A percentile compares a stretch with the other conserved stretches of the same genome.
These are phyloP conservation scores for Onychomys leucogaster DNA, from an alignment of 2,797 vertebrate species.

Conservation along the genomic window DNA sequence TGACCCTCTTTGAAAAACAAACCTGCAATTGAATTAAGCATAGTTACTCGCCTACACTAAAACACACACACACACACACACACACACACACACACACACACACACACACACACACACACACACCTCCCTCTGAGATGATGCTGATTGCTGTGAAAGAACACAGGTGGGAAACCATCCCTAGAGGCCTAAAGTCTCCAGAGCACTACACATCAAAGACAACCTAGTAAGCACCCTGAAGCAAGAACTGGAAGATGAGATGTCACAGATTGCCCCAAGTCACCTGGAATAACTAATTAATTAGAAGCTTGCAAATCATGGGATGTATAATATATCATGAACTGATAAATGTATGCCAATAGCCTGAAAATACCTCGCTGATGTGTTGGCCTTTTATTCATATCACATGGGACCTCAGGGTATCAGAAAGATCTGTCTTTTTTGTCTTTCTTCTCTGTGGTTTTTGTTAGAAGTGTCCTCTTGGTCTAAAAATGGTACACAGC, in stretches of 20 bases:
- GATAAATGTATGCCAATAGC: not conserved
- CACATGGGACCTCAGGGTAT: not conserved
- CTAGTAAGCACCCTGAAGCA: not conserved
- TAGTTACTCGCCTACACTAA: too few relatives aligned
- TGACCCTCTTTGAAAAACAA: slow-evolving; percentile 12
- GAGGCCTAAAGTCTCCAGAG: not conserved
- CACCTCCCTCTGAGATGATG: not conserved
- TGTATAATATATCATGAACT: not conserved
- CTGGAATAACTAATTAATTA: slow-evolving; percentile 71
- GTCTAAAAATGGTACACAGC: not conserved
- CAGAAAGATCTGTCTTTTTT: not conserved
- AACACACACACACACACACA: not conserved
- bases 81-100: not conserved
- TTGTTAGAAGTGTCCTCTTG: slow-evolving; percentile 31
- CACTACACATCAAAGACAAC: slow-evolving; percentile 45
- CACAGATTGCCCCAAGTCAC: not conserved
- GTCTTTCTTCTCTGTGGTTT: not conserved
- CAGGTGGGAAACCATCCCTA: not conserved
- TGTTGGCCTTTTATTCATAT: not conserved
- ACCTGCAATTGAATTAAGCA: not conserved
- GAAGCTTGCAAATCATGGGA: not conserved
- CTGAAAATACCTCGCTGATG: not conserved
- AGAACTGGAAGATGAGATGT: not conserved
- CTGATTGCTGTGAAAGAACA: not conserved
- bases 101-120: not conserved